phyloP scores from a whole-genome alignment of 2,888 invertebrate species.

The Nemotelus nigrinus region DNA sequence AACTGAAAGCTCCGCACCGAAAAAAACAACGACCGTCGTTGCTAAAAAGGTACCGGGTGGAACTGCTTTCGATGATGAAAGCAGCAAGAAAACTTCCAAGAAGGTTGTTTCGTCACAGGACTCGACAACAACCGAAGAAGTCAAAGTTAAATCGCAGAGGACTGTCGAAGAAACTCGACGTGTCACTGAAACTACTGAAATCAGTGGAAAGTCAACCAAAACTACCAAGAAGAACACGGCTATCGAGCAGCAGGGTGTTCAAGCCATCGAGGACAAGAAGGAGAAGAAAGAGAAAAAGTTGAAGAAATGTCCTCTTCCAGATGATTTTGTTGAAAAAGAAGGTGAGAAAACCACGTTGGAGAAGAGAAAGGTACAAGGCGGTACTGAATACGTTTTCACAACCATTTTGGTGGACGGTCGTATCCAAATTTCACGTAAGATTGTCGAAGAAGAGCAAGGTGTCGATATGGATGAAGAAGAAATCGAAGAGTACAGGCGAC shows the following conservation, averaged over 20 bases:
- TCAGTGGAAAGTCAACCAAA: constrained; percentile 59
- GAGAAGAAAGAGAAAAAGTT: constrained; percentile 52
- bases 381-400: constrained; percentile 61
- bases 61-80: constrained; percentile 48
- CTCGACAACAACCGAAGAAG: constrained; percentile 37
- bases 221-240: constrained; percentile 38
- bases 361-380: constrained; percentile 60
- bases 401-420: constrained; percentile 62
- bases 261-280: constrained; percentile 55
- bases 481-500: constrained; percentile 61
- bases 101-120: constrained; percentile 45
- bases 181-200: constrained; percentile 60
- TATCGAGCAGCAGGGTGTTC: constrained; percentile 22
- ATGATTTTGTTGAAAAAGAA: constrained; percentile 58
- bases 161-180: constrained; percentile 61
- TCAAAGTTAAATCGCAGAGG: constrained; percentile 55
- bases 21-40: constrained; percentile 46
- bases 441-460: constrained; percentile 63
- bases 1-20: constrained; percentile 47
- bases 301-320: constrained; percentile 44
- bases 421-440: constrained; percentile 62
- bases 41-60: constrained; percentile 29
- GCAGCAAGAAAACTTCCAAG: constrained; percentile 14
- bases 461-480: constrained; percentile 63
- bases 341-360: constrained; percentile 61